Base-by-base conservation (phyloP, 1,140 invertebrate genomes). In the Wasmannia auropunctata region DNA sequence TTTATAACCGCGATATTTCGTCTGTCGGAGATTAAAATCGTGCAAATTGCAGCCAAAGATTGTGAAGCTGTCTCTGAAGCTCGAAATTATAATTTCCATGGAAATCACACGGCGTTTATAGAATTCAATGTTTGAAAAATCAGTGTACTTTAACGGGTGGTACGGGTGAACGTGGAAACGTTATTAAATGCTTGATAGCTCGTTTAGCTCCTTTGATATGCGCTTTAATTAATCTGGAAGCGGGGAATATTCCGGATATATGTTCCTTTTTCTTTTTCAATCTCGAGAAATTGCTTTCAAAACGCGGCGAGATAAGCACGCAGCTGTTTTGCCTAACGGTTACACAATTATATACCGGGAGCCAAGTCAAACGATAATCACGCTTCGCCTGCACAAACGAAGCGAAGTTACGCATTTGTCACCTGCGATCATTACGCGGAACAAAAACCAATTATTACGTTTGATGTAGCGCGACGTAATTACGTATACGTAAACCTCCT, bases 371-470 rank as follows among this genome's bases (percentile, higher is more conserved):
- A 51, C 28, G 54, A 56, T 25, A 58, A 75, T 62, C 22, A 19
- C 14, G 28, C 11, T 25, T 34, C 14, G 14, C 14, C 22, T 31
- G 19, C n/a, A 40, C n/a, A 74, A 58, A 67, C 49, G 54, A 37
- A 34, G 22, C 14, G 25, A 54, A 37, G 10, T 2, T 40, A 14
- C 22, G 22, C 65, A 8, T 43, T 72, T 81, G 51, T 72, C 37
- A 58, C 51, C 25, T 43, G 11, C 22, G 34, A 19, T 69, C 19
- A 70, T 40, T 22, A 81, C 16, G 22, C 25, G 11, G 19, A 56
- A 22, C 40, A 46, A 58, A 74, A 74, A 56, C n/a, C 67, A 58
- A 58, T 72, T 72, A 83, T 74, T 58, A 43, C 34, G 49, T 74
- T 58, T 19, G 67, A 46, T 43, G 37, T 81, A 28, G 34, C 34